Evolutionary conservation across 1,140 invertebrate genomes (phyloP).

Genomic region (Aleiodes sp.): DNA sequence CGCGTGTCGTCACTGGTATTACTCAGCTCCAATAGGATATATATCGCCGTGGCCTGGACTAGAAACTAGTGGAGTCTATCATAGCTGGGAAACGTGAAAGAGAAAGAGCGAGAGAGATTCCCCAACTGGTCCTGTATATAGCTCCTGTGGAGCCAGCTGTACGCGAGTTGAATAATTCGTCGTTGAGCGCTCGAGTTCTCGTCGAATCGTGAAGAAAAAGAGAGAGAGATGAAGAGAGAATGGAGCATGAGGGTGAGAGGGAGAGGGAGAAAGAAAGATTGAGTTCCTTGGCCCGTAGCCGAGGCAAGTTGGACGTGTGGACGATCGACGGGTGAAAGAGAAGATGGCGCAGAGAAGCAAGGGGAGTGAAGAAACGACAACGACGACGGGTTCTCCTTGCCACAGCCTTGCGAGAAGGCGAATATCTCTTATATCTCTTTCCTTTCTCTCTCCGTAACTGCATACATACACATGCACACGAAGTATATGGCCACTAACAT

Average conservation of each 20-base stretch:
- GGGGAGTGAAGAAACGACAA: conserved; percentile 35
- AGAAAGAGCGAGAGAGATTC: background rate
- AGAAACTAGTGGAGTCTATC: background rate
- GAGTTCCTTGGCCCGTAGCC: conserved; percentile 33
- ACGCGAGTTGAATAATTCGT: conserved; percentile 31
- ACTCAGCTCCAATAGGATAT: conserved; percentile 1
- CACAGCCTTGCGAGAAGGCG: conserved; percentile 52
- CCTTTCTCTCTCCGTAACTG: conserved; percentile 30
- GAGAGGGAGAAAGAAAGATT: background rate
- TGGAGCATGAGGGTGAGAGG: background rate
- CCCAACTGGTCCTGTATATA: background rate
- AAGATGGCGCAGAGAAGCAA: background rate
- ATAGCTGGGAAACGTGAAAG: background rate
- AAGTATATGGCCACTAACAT: conserved; percentile 12
- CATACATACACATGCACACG: background rate
- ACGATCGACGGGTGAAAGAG: conserved; percentile 20
- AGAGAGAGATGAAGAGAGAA: background rate
- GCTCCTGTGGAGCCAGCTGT: background rate
- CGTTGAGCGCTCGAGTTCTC: background rate
- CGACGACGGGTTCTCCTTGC: conserved; percentile 48
- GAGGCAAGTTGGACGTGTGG: conserved; percentile 22
- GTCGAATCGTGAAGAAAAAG: background rate
- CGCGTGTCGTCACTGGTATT: conserved; percentile 6
- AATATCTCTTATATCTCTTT: conserved; percentile 47
- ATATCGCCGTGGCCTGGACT: conserved; percentile 5